Conservation (phyloP, 2,113 vertebrate genomes). For the Gobius niger region DNA sequence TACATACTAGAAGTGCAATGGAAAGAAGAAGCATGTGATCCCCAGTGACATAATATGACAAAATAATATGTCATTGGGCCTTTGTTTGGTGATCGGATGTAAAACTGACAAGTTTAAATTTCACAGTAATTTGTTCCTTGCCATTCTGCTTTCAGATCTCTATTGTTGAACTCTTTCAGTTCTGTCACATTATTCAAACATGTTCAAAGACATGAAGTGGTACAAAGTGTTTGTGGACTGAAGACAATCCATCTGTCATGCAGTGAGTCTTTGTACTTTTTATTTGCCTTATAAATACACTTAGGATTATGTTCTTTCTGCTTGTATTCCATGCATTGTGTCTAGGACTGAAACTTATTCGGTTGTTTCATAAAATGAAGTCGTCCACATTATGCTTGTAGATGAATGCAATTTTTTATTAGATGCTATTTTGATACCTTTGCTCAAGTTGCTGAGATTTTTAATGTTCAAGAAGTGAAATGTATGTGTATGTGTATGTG, state of each 20-base stretch:
- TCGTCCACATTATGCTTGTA: too few relatives aligned
- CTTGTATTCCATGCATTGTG: too few relatives aligned
- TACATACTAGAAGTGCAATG: background rate
- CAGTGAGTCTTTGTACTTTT: background rate
- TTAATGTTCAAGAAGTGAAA: slow-evolving; percentile 29
- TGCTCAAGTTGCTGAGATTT: too few relatives aligned
- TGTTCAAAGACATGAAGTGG: background rate
- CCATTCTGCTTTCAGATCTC: background rate
- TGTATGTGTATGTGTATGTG: slow-evolving; percentile 22
- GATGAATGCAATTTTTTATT: too few relatives aligned
- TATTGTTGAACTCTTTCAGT: background rate
- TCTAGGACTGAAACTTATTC: too few relatives aligned
- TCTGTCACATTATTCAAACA: background rate
- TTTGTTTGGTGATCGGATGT: background rate
- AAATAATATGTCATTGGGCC: background rate
- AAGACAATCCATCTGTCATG: background rate
- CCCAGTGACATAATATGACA: background rate
- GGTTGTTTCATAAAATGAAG: too few relatives aligned
- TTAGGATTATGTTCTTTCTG: background rate
- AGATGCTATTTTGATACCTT: too few relatives aligned
- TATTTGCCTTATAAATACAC: background rate
- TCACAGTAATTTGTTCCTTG: background rate
- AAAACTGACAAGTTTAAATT: background rate
- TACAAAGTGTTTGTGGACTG: background rate
- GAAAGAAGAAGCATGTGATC: background rate